Conservation (phyloP, 2,113 vertebrate species). For the Spilogale gracilis region DNA sequence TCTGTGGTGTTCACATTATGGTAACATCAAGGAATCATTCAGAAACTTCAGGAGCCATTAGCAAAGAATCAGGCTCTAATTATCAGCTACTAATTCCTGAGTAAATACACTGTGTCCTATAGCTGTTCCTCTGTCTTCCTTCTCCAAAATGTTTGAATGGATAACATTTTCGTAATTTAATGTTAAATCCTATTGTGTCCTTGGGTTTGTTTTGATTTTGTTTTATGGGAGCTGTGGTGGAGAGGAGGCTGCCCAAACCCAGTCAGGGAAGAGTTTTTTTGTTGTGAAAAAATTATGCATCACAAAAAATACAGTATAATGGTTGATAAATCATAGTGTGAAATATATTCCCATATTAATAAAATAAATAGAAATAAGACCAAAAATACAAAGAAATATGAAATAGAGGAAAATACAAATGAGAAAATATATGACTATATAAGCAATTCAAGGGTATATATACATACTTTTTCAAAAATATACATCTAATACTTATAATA, state of each 20-base stretch:
- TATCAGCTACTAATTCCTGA: neutral
- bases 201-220: slow-evolving; percentile 35
- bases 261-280: neutral
- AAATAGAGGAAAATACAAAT: neutral
- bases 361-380: neutral
- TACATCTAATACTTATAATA: slow-evolving; percentile 5
- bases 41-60: neutral
- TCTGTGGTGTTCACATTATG: neutral
- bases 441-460: neutral
- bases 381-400: neutral
- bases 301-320: neutral
- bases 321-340: neutral
- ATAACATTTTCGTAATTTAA: neutral
- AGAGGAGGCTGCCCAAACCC: neutral
- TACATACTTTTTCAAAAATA: neutral
- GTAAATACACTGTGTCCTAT: neutral
- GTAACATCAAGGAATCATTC: neutral
- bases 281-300: neutral
- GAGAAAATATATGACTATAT: neutral
- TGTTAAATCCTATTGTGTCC: neutral
- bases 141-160: neutral
- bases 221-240: neutral
- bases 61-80: neutral
- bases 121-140: neutral
- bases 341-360: slow-evolving; percentile 26